Evolutionary conservation across 1,140 invertebrate genomes (phyloP).

Genomic region (Alviniconcha marisindica): DNA sequence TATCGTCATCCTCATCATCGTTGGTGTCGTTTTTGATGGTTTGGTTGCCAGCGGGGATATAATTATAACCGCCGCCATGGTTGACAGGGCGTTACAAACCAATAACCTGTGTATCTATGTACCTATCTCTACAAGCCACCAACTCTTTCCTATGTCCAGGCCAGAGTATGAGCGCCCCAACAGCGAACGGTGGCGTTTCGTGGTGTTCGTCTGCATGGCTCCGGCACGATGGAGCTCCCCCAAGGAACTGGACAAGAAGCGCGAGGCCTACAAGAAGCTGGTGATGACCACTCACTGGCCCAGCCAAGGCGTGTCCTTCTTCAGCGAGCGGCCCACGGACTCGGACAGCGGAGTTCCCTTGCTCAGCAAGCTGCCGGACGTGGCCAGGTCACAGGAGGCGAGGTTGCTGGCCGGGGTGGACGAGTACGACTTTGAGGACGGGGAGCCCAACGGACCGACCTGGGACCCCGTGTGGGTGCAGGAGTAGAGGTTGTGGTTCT

Average conservation of each 20-base stretch:
- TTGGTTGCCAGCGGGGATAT: too few relatives aligned
- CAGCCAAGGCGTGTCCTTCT: constrained; percentile 53
- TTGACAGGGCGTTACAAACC: too few relatives aligned
- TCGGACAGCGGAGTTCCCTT: neutral
- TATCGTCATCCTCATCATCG: too few relatives aligned
- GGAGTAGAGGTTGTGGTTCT: too few relatives aligned
- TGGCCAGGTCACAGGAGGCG: constrained; percentile 48
- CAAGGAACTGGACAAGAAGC: constrained; percentile 52
- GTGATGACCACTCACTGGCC: constrained; percentile 65
- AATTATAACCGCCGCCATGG: neutral
- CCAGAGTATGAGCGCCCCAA: constrained; percentile 51
- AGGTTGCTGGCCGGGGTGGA: constrained; percentile 50
- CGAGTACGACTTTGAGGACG: constrained; percentile 58
- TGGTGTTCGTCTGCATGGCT: constrained; percentile 66
- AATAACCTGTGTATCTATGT: neutral
- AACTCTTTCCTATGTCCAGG: neutral
- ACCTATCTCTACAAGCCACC: neutral
- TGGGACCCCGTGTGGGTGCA: constrained; percentile 30
- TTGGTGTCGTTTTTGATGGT: too few relatives aligned
- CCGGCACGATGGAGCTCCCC: constrained; percentile 60
- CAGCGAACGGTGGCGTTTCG: constrained; percentile 64
- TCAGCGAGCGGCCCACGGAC: constrained; percentile 41
- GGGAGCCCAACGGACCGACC: constrained; percentile 48
- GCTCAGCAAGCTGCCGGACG: constrained; percentile 44
- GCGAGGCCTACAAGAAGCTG: constrained; percentile 55